phyloP scores from a whole-genome alignment of 2,888 invertebrate species.

The Cheilosia soror region DNA sequence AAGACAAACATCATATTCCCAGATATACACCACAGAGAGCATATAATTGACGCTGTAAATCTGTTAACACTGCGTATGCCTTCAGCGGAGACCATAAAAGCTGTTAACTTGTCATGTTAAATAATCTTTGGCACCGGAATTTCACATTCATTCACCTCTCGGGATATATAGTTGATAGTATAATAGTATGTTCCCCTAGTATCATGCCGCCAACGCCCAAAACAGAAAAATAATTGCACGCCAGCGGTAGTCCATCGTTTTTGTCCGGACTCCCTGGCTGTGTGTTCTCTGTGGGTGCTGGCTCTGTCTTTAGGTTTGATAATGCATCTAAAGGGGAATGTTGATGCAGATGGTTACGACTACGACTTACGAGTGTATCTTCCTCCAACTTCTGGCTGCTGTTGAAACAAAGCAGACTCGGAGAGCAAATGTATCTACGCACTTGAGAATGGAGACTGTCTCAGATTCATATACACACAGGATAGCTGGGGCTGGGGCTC shows the following conservation, averaged over 20 bases:
- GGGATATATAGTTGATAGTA: conserved; percentile 5
- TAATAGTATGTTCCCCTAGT: not conserved
- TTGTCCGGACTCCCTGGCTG: conserved; percentile 19
- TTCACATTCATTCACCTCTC: conserved; percentile 69
- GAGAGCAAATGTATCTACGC: conserved; percentile 40
- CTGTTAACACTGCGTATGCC: conserved; percentile 73
- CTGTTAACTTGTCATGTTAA: conserved; percentile 75
- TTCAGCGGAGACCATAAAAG: conserved; percentile 75
- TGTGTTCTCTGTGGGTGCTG: conserved; percentile 33
- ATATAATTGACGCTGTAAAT: conserved; percentile 75
- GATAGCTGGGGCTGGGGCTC: conserved; percentile 10
- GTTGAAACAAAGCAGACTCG: conserved; percentile 66
- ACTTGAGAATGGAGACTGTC: conserved; percentile 54
- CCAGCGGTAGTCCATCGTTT: conserved; percentile 70
- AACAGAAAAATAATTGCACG: conserved; percentile 67
- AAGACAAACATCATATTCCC: conserved; percentile 69
- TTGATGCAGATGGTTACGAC: conserved; percentile 71
- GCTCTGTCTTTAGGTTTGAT: conserved; percentile 52
- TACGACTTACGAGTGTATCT: conserved; percentile 14
- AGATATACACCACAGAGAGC: conserved; percentile 53
- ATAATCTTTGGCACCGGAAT: conserved; percentile 75
- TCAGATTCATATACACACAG: conserved; percentile 18
- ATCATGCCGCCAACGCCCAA: conserved; percentile 23
- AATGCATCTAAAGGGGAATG: conserved; percentile 68
- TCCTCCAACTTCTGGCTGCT: conserved; percentile 27